Base-by-base conservation (phyloP, 2,888 invertebrate genomes). In the Dusona sp. region DNA sequence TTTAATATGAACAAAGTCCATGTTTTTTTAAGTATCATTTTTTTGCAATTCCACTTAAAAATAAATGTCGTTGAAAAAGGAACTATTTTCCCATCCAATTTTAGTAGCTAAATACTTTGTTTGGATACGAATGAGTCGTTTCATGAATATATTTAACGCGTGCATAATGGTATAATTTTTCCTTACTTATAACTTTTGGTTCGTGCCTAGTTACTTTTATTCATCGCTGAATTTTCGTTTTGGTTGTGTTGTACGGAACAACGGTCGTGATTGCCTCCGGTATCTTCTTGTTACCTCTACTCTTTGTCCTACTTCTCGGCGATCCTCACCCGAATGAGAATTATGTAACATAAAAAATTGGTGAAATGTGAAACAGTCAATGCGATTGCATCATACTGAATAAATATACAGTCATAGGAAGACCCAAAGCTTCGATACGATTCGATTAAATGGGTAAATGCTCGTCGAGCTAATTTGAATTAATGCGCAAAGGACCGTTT, bases 201-300 rank as follows among this genome's bases (percentile, higher is more conserved):
- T 70, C 11, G n/a, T 29, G 16, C 9, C 36, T 33, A 22, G 22
- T 67, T 22, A n/a, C 7, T 36, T 19, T 36, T 64, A 51, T 67
- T 38, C 38, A 75, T 61, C 16, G 72, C 38, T 51, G 68, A 54
- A 61, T 57, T 45, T 68, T 65, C 54, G 45, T 67, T 33, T 79
- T 19, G 29, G 42, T 72, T 77, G 74, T 80, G 48, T 25, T 70
- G 72, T 42, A 57, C 79, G 79, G 33, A 64, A 67, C 68, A 64
- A 67, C 68, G 70, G 65, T 33, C 75, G 75, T 84, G 75, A 80
- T 75, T 80, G 79, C 79, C 68, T 42, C 29, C 36, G 57, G 68
- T 65, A 45, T 29, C 45, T 61, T 29, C 8, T 29, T 42, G 4
- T 19, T 61, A 19, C 22, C 70, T 22, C 42, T 70, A 8, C 57